These are phyloP conservation scores for Octonoba sinensis DNA, from an alignment of 2,888 invertebrate species.

Conservation along the genomic window DNA sequence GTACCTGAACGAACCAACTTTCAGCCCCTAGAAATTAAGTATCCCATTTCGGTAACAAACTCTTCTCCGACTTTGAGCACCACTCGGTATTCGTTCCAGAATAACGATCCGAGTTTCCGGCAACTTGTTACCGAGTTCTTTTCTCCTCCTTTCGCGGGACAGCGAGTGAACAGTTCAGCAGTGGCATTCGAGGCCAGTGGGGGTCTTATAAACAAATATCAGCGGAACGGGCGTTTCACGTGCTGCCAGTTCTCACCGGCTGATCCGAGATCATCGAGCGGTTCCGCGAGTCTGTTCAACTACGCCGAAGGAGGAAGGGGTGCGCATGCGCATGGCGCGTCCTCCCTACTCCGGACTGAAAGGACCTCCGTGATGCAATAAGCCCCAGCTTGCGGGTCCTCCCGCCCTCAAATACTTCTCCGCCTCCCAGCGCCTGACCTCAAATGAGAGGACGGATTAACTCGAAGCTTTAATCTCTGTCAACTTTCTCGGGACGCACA, in stretches of 20 bases:
- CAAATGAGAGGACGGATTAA: slow-evolving; percentile 33
- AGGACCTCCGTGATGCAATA: slow-evolving; percentile 52
- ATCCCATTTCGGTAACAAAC: background rate
- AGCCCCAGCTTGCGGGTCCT: slow-evolving; percentile 17
- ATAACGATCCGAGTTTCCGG: slow-evolving; percentile 26
- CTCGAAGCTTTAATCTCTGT: slow-evolving; percentile 31
- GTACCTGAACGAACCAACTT: slow-evolving; percentile 2
- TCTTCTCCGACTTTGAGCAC: background rate
- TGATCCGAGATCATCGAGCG: slow-evolving; percentile 44
- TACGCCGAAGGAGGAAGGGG: slow-evolving; percentile 1
- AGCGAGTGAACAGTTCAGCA: background rate
- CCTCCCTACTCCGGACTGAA: slow-evolving; percentile 17
- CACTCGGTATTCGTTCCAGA: slow-evolving; percentile 6
- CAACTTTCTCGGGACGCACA: background rate
- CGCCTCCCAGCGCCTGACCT: slow-evolving; percentile 3
- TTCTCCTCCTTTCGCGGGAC: background rate
- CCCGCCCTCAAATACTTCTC: background rate
- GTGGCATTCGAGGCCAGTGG: slow-evolving; percentile 9
- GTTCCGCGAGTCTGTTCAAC: slow-evolving; percentile 19
- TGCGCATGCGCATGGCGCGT: slow-evolving; percentile 37
- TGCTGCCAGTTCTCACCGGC: slow-evolving; percentile 40
- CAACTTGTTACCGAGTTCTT: background rate
- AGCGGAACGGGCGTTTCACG: slow-evolving; percentile 40
- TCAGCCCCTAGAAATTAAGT: background rate
- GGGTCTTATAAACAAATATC: background rate